These are phyloP conservation scores for Heliconius eleuchia DNA, from an alignment of 1,140 invertebrate genomes.

Conservation along the genomic window DNA sequence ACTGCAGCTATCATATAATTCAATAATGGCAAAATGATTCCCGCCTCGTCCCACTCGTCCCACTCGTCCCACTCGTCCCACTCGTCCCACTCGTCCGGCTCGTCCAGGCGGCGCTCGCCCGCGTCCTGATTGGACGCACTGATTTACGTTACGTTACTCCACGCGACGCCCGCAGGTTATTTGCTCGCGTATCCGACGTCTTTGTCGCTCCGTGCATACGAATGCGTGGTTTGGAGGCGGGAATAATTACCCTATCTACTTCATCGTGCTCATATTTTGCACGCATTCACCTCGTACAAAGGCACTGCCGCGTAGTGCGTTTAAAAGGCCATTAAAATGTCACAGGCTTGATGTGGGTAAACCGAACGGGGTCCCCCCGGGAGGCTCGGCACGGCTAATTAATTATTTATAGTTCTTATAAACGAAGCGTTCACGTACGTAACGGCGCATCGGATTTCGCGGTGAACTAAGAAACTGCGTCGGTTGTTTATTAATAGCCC, in stretches of 20 bases:
- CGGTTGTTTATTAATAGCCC: constrained; percentile 29
- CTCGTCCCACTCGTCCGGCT: constrained; percentile 26
- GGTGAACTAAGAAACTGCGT: constrained; percentile 21
- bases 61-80: background rate
- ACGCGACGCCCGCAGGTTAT: constrained; percentile 51
- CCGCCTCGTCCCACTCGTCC: constrained; percentile 39
- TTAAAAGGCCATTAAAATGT: constrained; percentile 73
- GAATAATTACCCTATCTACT: constrained; percentile 63
- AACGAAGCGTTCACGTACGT: constrained; percentile 42
- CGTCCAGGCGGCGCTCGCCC: constrained; percentile 23
- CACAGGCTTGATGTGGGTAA: constrained; percentile 63
- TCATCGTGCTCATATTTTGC: constrained; percentile 47
- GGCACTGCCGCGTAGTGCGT: constrained; percentile 52
- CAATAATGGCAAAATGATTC: constrained; percentile 78
- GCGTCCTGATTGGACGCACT: constrained; percentile 61
- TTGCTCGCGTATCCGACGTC: constrained; percentile 50
- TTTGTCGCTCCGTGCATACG: constrained; percentile 56
- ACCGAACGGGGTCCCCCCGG: constrained; percentile 49
- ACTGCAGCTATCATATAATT: constrained; percentile 74
- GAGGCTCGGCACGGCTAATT: constrained; percentile 50
- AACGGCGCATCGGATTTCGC: constrained; percentile 38
- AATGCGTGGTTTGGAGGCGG: constrained; percentile 52
- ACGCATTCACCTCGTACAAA: constrained; percentile 40
- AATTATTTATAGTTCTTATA: constrained; percentile 70
- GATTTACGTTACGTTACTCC: constrained; percentile 51